Conservation (phyloP, 2,113 vertebrate species). For the Dipodomys ordii region DNA sequence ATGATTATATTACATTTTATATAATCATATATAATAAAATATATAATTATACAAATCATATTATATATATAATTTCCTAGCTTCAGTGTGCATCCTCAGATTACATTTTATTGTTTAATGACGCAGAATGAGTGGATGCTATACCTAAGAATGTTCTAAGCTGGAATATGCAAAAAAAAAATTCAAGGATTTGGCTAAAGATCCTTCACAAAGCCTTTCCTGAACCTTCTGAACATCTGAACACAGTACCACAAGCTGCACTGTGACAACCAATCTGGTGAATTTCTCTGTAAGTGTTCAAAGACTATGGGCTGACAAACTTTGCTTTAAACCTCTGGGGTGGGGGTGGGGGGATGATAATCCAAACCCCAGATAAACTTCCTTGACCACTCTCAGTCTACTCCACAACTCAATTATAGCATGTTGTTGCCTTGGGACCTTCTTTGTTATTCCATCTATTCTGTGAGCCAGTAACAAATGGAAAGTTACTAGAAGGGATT, state of each 20-base stretch:
- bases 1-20: too few relatives aligned
- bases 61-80: neutral
- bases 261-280: neutral
- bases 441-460: neutral
- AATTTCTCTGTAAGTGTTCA: neutral
- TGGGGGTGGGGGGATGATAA: too few relatives aligned
- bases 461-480: neutral
- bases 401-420: neutral
- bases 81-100: neutral
- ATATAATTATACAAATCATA: too few relatives aligned
- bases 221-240: neutral
- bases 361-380: neutral
- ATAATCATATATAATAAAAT: too few relatives aligned
- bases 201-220: neutral
- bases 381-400: neutral
- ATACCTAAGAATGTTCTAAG: neutral
- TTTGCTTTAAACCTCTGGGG: neutral
- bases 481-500: neutral
- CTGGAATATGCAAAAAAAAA: too few relatives aligned
- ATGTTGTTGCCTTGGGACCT: neutral
- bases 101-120: neutral
- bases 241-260: neutral
- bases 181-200: neutral
- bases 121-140: slow-evolving; percentile 33
- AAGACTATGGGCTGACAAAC: neutral